A percentile compares a stretch with the other conserved stretches of the same genome.
These are phyloP conservation scores for Rutpela maculata DNA, from an alignment of 2,888 invertebrate species.

Conservation along the genomic window DNA sequence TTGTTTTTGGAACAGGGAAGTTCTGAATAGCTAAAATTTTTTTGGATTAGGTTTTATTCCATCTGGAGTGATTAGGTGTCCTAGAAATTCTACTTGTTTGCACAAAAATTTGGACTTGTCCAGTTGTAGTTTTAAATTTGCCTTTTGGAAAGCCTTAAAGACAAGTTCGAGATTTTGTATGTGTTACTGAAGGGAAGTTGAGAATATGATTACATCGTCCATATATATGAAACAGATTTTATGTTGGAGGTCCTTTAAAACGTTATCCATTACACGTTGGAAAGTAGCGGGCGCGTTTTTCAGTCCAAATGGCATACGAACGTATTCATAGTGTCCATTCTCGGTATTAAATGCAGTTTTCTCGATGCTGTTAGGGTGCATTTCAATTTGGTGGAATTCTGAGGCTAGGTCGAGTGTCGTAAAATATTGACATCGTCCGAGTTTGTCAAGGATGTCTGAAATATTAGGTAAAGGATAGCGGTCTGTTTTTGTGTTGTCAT, in stretches of 20 bases:
- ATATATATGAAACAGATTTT: constrained; percentile 49
- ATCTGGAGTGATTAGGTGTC: constrained; percentile 36
- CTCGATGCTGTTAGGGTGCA: no score
- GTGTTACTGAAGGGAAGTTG: constrained; percentile 45
- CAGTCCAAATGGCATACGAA: constrained; percentile 64
- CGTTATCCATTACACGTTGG: no score
- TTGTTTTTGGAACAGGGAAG: constrained; percentile 37
- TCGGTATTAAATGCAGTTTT: constrained; percentile 67
- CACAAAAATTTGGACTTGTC: constrained; percentile 45
- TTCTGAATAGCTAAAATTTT: constrained; percentile 27
- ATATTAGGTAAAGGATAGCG: constrained; percentile 42
- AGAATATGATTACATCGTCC: constrained; percentile 50
- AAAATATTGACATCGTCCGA: constrained; percentile 54
- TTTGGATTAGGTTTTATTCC: constrained; percentile 34
- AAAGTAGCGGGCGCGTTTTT: no score
- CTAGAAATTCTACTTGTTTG: constrained; percentile 40
- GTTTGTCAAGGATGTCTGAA: no score
- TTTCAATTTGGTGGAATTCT: no score
- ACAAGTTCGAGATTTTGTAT: constrained; percentile 41
- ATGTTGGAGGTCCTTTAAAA: constrained; percentile 61
- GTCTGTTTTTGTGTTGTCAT: constrained; percentile 21
- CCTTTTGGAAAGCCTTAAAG: constrained; percentile 43
- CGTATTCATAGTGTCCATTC: constrained; percentile 66
- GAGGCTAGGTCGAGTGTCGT: constrained; percentile 54
- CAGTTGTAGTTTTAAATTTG: constrained; percentile 49